Evolutionary conservation across 2,113 vertebrate genomes (phyloP), one percentile per base, ranked within the genome.

Genomic region (Peromyscus polionotus): DNA sequence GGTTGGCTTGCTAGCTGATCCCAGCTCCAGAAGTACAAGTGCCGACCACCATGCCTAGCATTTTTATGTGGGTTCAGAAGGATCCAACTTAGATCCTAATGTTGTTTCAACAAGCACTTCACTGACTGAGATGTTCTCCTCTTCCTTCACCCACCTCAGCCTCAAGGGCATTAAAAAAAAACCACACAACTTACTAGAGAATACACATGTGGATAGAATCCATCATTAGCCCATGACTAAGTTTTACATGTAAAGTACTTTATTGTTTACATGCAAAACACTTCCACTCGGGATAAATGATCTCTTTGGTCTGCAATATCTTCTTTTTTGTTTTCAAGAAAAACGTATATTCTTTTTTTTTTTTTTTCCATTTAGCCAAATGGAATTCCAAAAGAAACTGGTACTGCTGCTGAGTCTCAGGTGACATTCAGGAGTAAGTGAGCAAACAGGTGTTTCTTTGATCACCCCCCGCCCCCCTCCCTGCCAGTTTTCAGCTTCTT

Each of bases 261-360:
- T 87, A 79, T n/a, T 94, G 68, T 97, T 95, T 91, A 95, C 24
- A 91, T 31, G 67, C 14, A 90, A 93, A 97, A 95, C 73, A 92
- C 51, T 92, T 93, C n/a, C 54, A 3, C 73, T 88, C 75, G 33
- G 45, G 72, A 61, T 45, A 81, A 94, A 94, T 85, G 92, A 88
- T 39, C n/a, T 20, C 72, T 76, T 93, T 79, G 22, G 1, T 93
- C 95, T 90, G 76, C 63, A 94, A 93, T 96, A 87, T 93, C 31
- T 93, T 45, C 36, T 79, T 80, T 80, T 93, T 96, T 77, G 31
- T 92, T 94, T 97, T 87, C 26, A 88, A 51, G 45, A 88, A 95
- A 97, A 42, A 77, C 1, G 3, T 65, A 95, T 68, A 92, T 54
- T 61, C 81, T 75, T 48, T 87, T 36, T 63, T 57, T 36, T 63